Base-by-base conservation (phyloP, 1,140 invertebrate genomes). In the Goniozus legneri region DNA sequence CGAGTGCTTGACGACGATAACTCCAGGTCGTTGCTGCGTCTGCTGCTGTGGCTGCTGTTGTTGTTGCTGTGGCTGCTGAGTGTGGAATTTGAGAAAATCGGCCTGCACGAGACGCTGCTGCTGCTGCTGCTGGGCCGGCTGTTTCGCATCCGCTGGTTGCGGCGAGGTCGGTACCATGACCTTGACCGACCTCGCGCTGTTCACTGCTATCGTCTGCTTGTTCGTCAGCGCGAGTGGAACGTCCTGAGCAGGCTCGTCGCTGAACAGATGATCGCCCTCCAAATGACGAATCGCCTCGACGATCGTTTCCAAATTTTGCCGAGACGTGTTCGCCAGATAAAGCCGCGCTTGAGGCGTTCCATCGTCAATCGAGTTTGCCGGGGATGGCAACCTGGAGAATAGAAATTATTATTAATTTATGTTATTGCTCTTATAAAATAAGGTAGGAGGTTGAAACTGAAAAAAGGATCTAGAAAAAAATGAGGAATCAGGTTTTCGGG, bases 251-350 rank as follows among this genome's bases (percentile, higher is more conserved):
- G 81, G 77, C 59, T 87, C 86, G 58, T 91, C 88, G 51, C 82
- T 81, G 68, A 94, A 93, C 56, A 94, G 73, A 69, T 94, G 89
- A 69, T 96, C 92, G 6, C 96, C 95, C 71, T 98, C 96, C 44
- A 98, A 76, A 64, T 96, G 95, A 27, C 94, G 83, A 56, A 98
- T 98, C 18, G 96, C 96, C 68, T 98, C 95, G 7, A 97, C 93
- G 50, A 98, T 98, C 1, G 95, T 97, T 69, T 98, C 93, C 47
- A 98, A 77, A 70, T 97, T 98, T 64, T 95, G 90, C 30, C 92
- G 82, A 35, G 91, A 92, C 20, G 89, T 89, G 58, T 84, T 90
- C 14, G 88, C 83, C 37, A 87, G 69, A 59, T 88, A 89, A 7
- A 88, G 66, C 20, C 84, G 76, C 20, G 78, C 78, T n/a, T 81